Conservation (phyloP, 2,797 vertebrate genomes). For the Iguana delicatissima region DNA sequence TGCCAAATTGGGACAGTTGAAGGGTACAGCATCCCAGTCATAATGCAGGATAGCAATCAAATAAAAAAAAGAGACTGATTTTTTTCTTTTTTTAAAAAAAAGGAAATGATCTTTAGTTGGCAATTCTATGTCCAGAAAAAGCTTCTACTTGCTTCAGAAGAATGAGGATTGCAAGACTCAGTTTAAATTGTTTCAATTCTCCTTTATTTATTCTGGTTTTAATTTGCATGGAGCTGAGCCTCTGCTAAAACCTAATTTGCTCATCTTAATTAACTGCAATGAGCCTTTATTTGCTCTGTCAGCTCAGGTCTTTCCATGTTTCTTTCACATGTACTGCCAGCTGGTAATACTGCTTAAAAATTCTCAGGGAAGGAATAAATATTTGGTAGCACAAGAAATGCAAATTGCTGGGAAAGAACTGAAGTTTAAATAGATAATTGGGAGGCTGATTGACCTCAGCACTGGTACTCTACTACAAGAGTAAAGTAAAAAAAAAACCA, state of each 20-base stretch:
- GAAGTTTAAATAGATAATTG: neutral
- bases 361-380: neutral
- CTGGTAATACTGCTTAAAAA: neutral
- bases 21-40: too few relatives aligned
- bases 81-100: neutral
- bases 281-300: conserved; percentile 26
- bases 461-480: neutral
- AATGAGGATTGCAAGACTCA: neutral
- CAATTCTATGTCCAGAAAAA: neutral
- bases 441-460: neutral
- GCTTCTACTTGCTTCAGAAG: neutral
- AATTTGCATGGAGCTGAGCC: conserved; percentile 21
- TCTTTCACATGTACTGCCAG: neutral
- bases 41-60: too few relatives aligned
- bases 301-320: neutral
- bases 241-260: conserved; percentile 32
- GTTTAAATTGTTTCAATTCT: conserved; percentile 35
- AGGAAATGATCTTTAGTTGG: neutral
- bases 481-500: neutral
- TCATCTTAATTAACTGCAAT: conserved; percentile 40
- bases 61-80: too few relatives aligned
- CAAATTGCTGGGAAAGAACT: too few relatives aligned
- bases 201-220: conserved; percentile 36
- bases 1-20: too few relatives aligned
- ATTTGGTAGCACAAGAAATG: neutral